These are phyloP conservation scores for Petrolisthes cinctipes DNA, from an alignment of 2,888 invertebrate genomes.

Conservation along the genomic window DNA sequence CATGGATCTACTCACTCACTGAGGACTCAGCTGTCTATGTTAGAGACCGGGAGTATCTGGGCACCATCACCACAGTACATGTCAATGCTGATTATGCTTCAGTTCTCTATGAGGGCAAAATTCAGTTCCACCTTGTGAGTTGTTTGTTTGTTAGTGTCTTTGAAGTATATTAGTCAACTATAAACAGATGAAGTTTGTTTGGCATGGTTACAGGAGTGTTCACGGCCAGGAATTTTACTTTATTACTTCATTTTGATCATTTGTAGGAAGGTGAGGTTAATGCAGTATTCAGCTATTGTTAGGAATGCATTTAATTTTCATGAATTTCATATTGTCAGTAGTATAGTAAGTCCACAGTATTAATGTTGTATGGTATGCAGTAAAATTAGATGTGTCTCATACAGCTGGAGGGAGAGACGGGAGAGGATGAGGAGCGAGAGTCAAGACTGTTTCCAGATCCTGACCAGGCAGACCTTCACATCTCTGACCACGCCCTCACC, in stretches of 20 bases:
- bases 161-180: too few species aligned
- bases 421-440: slow-evolving; percentile 78
- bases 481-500: slow-evolving; percentile 88
- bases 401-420: slow-evolving; percentile 74
- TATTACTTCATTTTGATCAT: too few species aligned
- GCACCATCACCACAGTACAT: slow-evolving; percentile 81
- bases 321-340: too few species aligned
- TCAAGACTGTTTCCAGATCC: slow-evolving; percentile 87
- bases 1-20: slow-evolving; percentile 84
- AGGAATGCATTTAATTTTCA: too few species aligned
- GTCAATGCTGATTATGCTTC: slow-evolving; percentile 89
- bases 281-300: too few species aligned
- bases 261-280: too few species aligned
- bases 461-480: slow-evolving; percentile 79
- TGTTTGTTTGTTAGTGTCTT: background rate
- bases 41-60: slow-evolving; percentile 83
- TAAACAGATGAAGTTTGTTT: too few species aligned
- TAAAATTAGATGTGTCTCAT: background rate
- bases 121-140: slow-evolving; percentile 84
- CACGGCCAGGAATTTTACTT: too few species aligned
- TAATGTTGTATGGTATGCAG: too few species aligned
- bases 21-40: slow-evolving; percentile 70
- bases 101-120: slow-evolving; percentile 84
- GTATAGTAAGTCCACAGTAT: too few species aligned
- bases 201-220: too few species aligned